Percentiles rank a stretch among this genome's conserved stretches.
Conservation (phyloP, 2,797 vertebrate species). For the Chloroceryle amazona region DNA sequence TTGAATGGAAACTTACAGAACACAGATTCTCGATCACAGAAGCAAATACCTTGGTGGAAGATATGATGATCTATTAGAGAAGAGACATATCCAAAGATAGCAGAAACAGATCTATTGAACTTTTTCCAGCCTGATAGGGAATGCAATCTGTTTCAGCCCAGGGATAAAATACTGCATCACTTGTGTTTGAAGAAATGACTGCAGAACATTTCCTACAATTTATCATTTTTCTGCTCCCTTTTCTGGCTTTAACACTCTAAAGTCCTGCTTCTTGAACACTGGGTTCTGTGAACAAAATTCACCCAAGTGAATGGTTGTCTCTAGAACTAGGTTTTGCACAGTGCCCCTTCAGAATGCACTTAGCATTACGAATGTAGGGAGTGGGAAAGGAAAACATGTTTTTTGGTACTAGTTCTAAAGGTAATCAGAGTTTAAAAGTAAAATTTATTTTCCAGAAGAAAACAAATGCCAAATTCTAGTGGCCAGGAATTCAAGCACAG, state of each 20-base stretch:
- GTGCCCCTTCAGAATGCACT: background rate
- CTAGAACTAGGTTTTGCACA: background rate
- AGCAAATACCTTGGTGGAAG: slow-evolving; percentile 29
- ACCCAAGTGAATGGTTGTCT: background rate
- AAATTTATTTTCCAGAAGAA: slow-evolving; percentile 26
- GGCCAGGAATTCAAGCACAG: background rate
- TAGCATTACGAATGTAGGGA: background rate
- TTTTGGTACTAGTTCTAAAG: background rate
- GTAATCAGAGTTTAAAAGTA: slow-evolving; percentile 38
- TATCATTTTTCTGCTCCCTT: slow-evolving; percentile 42
- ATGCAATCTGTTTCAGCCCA: slow-evolving; percentile 42
- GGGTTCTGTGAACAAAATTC: background rate
- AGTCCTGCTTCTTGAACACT: background rate
- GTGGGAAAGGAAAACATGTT: background rate
- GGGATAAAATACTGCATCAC: slow-evolving; percentile 45
- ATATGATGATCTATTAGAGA: slow-evolving; percentile 25
- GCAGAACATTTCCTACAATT: slow-evolving; percentile 50
- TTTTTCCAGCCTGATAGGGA: slow-evolving; percentile 39
- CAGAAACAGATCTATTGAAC: slow-evolving; percentile 28
- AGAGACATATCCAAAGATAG: slow-evolving; percentile 27
- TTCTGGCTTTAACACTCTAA: background rate
- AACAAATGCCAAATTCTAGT: slow-evolving; percentile 16
- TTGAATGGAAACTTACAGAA: background rate
- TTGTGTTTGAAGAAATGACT: slow-evolving; percentile 54
- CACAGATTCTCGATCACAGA: background rate